Conservation (phyloP, 2,797 vertebrate genomes). For the Anas georgica region DNA sequence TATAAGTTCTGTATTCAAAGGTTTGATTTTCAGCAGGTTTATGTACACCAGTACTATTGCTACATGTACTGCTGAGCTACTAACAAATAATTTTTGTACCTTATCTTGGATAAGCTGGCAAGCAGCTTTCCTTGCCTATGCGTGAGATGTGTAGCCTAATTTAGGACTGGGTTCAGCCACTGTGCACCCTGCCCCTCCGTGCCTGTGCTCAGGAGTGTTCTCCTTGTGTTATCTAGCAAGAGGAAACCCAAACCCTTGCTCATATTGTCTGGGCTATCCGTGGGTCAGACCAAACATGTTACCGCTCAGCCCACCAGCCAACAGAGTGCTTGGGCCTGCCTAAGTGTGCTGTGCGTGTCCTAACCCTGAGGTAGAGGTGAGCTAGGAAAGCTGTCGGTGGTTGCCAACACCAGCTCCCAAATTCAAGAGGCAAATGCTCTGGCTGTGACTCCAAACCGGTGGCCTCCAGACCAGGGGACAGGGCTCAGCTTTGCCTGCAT, state of each 20-base stretch:
- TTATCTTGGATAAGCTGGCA: background rate
- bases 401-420: background rate
- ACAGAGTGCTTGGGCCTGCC: background rate
- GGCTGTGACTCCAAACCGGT: background rate
- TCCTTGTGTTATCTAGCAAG: background rate
- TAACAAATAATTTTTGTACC: background rate
- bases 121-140: background rate
- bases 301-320: background rate
- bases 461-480: background rate
- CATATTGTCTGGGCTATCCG: background rate
- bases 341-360: background rate
- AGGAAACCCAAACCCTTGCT: background rate
- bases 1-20: background rate
- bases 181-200: rapidly evolving
- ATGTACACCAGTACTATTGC: background rate
- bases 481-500: background rate
- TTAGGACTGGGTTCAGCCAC: background rate
- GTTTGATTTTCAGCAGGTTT: background rate
- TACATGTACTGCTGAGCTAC: background rate
- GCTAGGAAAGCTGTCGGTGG: background rate
- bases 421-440: background rate
- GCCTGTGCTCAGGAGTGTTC: background rate
- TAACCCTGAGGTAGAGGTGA: background rate
- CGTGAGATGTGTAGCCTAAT: background rate
- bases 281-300: background rate